Evolutionary conservation across 2,113 vertebrate species (phyloP), one percentile per base, ranked within the genome.

Genomic region (Neopipo cinnamomea): DNA sequence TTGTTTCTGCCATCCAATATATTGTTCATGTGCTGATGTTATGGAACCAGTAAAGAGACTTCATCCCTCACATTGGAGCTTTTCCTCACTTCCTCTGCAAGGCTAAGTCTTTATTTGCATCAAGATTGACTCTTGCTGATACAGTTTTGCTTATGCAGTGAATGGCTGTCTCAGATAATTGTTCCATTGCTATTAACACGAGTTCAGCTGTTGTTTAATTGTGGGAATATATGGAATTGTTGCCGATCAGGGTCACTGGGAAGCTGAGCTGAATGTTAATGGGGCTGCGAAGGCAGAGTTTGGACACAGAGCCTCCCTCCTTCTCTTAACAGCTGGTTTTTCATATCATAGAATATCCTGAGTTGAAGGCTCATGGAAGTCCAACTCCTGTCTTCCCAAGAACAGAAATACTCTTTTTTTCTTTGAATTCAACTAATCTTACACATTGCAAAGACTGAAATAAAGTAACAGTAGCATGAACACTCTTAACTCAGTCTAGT

Each of bases 141-240:
- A 19, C 19, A 4, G 44, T 52, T 88, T 41, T 67, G 84, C 93
- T 91, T 59, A 52, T 33, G 53, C 47, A 6, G 47, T 67, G 86
- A 27, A 49, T 84, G 91, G 59, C 73, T 91, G 76, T 84, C 77
- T 13, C 71, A 70, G 89, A 82, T 91, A 94, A 94, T 95, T 91
- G 86, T 94, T 75, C 74, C 63, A 14, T 35, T 73, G 93, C 77
- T 79, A 85, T 95, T 92, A 95, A 76, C 82, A 76, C 31, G 4
- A 89, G 95, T 95, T 92, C 93, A 88, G 63, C 87, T 6, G 28
- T 61, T 85, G 88, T 91, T 94, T 89, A 92, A 87, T 94, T 95
- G 94, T 76, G 81, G 89, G 89, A 85, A 95, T 81, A n/a, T 28
- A 44, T 10, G 3, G 89, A 75, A 56, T 53, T 58, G 77, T 53